Percentiles rank a stretch among this genome's conserved stretches.
phyloP scores from a whole-genome alignment of 2,113 vertebrate species.

The Alethe diademata region DNA sequence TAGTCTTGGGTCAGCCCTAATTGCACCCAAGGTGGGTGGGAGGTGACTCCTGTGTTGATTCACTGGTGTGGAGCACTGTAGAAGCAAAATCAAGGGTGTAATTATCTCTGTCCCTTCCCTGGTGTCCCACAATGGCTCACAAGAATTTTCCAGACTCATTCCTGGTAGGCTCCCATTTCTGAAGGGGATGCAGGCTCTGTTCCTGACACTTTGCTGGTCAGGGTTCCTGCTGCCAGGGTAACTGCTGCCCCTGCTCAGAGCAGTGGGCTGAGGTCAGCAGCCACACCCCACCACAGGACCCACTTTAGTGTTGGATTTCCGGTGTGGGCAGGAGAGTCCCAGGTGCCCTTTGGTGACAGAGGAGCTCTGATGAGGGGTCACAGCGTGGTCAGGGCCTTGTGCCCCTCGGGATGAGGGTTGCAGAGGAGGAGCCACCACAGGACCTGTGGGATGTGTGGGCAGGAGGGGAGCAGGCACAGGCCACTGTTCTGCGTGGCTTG shows the following conservation, averaged over 20 bases:
- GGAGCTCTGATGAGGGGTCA: background rate
- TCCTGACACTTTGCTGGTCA: background rate
- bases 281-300: rapidly evolving
- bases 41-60: background rate
- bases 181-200: background rate
- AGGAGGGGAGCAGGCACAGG: background rate
- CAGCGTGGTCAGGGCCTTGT: rapidly evolving
- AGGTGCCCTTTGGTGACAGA: background rate
- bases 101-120: background rate
- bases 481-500: rapidly evolving
- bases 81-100: background rate
- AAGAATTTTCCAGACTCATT: background rate
- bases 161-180: background rate
- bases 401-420: rapidly evolving
- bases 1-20: background rate
- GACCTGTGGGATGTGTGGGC: background rate
- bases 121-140: background rate
- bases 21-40: background rate
- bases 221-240: background rate
- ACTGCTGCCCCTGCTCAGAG: background rate
- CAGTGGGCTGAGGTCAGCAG: background rate
- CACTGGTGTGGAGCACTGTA: background rate
- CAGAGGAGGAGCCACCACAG: background rate
- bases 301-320: background rate
- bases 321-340: background rate